Conservation (phyloP, 1,140 invertebrate species). For the Diachasmimorpha longicaudata region DNA sequence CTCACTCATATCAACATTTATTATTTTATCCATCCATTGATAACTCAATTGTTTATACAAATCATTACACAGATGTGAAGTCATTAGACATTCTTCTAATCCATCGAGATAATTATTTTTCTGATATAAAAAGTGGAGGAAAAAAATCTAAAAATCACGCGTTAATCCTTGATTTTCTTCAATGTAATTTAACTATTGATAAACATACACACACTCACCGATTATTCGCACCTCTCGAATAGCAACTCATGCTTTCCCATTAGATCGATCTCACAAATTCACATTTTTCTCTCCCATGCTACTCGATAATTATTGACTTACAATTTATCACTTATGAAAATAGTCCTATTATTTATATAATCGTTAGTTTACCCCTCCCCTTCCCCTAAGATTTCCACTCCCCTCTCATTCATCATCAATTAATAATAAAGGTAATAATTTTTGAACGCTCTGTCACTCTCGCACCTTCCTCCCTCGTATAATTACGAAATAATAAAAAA, state of each 20-base stretch:
- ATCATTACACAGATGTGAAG: not conserved
- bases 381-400: not conserved
- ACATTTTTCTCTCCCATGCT: conserved; percentile 20
- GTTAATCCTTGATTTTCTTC: no score
- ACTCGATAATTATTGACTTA: conserved; percentile 58
- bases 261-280: conserved; percentile 14
- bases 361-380: not conserved
- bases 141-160: not conserved
- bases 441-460: not conserved
- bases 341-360: conserved; percentile 48
- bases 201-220: no score
- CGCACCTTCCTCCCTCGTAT: not conserved
- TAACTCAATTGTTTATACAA: conserved; percentile 38
- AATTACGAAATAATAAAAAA: no score
- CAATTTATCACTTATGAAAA: conserved; percentile 60
- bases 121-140: not conserved
- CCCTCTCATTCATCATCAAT: conserved; percentile 32
- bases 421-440: not conserved
- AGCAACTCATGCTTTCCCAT: not conserved
- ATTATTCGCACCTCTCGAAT: conserved; percentile 36
- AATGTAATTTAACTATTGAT: no score
- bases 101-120: not conserved
- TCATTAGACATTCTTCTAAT: not conserved
- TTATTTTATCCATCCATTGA: conserved; percentile 34
- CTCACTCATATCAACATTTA: conserved; percentile 50